These are phyloP conservation scores for Nylanderia fulva DNA, from an alignment of 1,140 invertebrate species.

Conservation along the genomic window DNA sequence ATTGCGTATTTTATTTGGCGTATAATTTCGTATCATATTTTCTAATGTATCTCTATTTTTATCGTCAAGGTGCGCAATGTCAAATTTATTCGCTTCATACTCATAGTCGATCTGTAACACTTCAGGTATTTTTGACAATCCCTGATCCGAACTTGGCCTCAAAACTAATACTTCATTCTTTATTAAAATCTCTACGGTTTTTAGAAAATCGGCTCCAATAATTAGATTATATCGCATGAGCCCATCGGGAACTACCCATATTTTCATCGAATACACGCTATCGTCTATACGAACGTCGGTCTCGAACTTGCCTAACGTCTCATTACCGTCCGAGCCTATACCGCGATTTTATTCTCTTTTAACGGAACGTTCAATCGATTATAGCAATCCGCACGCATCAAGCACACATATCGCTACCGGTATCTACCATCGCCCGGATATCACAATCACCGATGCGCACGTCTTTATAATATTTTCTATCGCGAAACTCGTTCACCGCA, in stretches of 20 bases:
- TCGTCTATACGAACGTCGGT: not conserved
- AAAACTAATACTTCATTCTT: not conserved
- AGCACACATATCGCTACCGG: no score
- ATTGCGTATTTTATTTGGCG: no score
- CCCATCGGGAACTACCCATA: not conserved
- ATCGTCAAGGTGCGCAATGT: not conserved
- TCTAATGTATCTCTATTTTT: not conserved
- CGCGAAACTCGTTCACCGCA: no score
- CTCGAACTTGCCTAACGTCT: no score
- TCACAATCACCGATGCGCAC: no score
- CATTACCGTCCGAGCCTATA: no score
- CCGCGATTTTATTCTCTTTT: no score
- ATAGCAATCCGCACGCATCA: no score
- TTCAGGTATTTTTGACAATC: not conserved
- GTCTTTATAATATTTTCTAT: no score
- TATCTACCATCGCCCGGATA: no score
- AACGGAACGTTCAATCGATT: no score
- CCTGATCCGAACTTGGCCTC: not conserved
- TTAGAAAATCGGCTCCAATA: not conserved
- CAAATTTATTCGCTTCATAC: not conserved
- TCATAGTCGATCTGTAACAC: not conserved
- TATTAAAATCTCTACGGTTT: not conserved
- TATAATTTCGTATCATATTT: not conserved
- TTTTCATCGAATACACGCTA: not conserved
- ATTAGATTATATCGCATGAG: not conserved